Evolutionary conservation across 2,888 invertebrate genomes (phyloP).

Genomic region (Andrena bucephala): DNA sequence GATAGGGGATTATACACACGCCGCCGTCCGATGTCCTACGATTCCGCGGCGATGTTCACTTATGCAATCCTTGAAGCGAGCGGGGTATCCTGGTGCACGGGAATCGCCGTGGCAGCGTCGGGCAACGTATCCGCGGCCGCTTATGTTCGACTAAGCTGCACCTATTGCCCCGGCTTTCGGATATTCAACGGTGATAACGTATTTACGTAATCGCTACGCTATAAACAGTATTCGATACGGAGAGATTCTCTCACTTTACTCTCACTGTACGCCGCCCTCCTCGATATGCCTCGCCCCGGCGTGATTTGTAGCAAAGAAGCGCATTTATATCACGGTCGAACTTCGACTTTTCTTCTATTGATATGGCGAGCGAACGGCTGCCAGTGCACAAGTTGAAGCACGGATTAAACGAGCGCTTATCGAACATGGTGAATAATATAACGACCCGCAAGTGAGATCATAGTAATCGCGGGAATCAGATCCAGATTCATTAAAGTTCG

Average conservation of each 20-base stretch:
- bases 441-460: background rate
- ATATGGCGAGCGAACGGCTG: constrained; percentile 2
- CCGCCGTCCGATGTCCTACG: constrained; percentile 33
- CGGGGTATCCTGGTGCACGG: background rate
- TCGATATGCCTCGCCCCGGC: constrained; percentile 5
- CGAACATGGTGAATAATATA: background rate
- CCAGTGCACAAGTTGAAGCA: background rate
- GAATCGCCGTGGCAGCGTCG: background rate
- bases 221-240: background rate
- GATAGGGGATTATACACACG: constrained; percentile 36
- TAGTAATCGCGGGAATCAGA: background rate
- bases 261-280: background rate
- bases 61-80: constrained; percentile 28
- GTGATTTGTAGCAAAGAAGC: constrained; percentile 31
- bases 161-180: background rate
- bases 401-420: constrained; percentile 2
- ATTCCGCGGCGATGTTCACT: constrained; percentile 33
- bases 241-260: background rate
- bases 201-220: background rate
- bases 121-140: background rate
- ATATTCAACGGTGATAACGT: background rate
- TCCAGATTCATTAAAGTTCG: background rate
- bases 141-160: background rate
- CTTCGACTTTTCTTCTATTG: constrained; percentile 52
- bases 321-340: constrained; percentile 54